Percentiles rank a stretch among this genome's conserved stretches.
These are phyloP conservation scores for Pseudolaguvia tuberculata DNA, from an alignment of 2,113 vertebrate genomes.

Conservation along the genomic window DNA sequence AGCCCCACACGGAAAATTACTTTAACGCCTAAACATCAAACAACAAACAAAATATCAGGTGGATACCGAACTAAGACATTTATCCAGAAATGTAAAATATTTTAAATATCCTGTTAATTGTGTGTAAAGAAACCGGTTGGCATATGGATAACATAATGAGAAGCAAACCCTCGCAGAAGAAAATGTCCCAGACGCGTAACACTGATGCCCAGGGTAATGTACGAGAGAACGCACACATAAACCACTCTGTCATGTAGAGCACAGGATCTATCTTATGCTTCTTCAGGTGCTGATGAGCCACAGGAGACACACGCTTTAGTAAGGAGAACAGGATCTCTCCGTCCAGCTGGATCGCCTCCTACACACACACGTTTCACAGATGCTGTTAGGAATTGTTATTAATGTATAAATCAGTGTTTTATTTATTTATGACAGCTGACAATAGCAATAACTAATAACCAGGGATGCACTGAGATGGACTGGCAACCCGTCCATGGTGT, in stretches of 20 bases:
- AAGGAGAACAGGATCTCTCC: slow-evolving; percentile 92
- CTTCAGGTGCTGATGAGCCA: slow-evolving; percentile 86
- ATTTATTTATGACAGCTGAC: too few relatives aligned
- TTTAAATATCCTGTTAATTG: background rate
- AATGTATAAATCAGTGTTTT: too few relatives aligned
- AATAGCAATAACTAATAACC: too few relatives aligned
- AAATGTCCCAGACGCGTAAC: slow-evolving; percentile 97
- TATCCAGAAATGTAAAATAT: background rate
- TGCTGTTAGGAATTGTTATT: too few relatives aligned
- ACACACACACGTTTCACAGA: too few relatives aligned
- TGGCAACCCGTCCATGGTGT: too few relatives aligned
- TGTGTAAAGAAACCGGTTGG: background rate
- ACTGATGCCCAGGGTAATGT: slow-evolving; percentile 94
- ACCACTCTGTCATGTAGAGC: slow-evolving; percentile 99
- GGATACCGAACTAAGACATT: background rate
- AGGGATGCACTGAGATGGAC: too few relatives aligned
- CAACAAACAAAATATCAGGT: background rate
- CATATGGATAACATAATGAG: too few relatives aligned
- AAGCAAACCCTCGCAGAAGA: slow-evolving; percentile 88
- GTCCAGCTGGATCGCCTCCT: slow-evolving; percentile 97
- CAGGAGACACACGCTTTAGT: slow-evolving; percentile 77
- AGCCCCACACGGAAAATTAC: slow-evolving; percentile 92
- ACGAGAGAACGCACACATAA: slow-evolving; percentile 96
- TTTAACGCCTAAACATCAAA: slow-evolving; percentile 79
- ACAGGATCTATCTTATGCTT: slow-evolving; percentile 92